phyloP scores from a whole-genome alignment of 2,888 invertebrate species.

The Cartodere bifasciata region DNA sequence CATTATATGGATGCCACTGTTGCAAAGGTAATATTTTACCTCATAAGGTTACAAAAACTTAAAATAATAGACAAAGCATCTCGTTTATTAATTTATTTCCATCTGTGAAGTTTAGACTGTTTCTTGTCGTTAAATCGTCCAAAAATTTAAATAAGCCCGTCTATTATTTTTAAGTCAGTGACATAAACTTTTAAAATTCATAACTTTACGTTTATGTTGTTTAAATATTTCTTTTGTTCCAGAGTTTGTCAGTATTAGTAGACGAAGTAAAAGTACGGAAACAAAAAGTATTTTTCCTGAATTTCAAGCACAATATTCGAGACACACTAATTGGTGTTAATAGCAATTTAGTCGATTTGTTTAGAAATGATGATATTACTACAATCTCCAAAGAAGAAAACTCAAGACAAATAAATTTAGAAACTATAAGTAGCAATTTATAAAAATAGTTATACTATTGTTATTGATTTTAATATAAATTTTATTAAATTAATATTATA shows the following conservation, averaged over 20 bases:
- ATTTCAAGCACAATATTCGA: conserved; percentile 30
- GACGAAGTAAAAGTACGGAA: conserved; percentile 40
- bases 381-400: no score
- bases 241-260: conserved; percentile 42
- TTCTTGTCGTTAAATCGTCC: no score
- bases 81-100: no score
- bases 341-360: conserved; percentile 20
- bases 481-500: no score
- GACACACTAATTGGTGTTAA: conserved; percentile 28
- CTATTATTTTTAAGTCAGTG: background rate
- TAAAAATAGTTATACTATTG: no score
- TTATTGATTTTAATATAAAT: no score
- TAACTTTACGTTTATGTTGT: background rate
- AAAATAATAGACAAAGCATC: no score
- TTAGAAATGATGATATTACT: no score
- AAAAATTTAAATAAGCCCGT: no score
- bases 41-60: conserved; percentile 1
- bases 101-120: no score
- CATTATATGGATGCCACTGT: conserved; percentile 48
- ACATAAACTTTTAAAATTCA: background rate
- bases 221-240: conserved; percentile 17
- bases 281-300: conserved; percentile 40
- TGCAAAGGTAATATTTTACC: conserved; percentile 39
- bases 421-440: no score
- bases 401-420: no score